Evolutionary conservation across 2,113 vertebrate genomes (phyloP), one percentile per base, ranked within the genome.

Genomic region (Siniperca knerii): DNA sequence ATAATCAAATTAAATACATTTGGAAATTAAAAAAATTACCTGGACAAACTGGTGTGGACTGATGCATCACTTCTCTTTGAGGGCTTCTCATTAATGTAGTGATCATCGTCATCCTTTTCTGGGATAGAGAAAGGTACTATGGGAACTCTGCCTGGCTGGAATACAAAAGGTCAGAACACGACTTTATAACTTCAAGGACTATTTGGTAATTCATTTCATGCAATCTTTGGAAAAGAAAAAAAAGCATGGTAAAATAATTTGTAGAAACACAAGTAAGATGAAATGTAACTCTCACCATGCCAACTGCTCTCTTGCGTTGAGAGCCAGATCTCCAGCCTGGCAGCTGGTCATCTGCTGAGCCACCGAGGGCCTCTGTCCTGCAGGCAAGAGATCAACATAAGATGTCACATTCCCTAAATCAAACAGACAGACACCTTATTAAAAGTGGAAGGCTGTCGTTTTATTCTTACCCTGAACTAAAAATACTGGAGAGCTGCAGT

Each of bases 41-140:
- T 93, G 37, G 92, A 91, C 55, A 94, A 81, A 82, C 71, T 88
- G 40, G 57, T 65, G 25, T 79, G 77, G 23, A 82, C 6, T 60
- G 82, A 73, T 55, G 66, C 33, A 54, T 93, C 81, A 23, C 44
- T 89, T 84, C 20, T 89, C 71, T 87, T 93, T 58, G 65, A 83
- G 35, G 61, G 75, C 64, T 75, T 91, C 33, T 21, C 52, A 73
- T 78, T 25, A 16, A 62, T 21, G 55, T 66, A 50, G 40, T 82
- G 79, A 52, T 86, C 86, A 40, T 88, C 83, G 68, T 79, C 79
- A 65, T 79, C 79, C 55, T 92, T 93, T 85, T 96, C 95, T 78
- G 91, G 94, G 83, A 96, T 96, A 21, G 94, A 93, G 67, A 93
- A 92, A 46, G 94, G 93, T 8, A 94, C 61, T 25, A 94, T 55